Conservation (phyloP, 1,140 invertebrate species). For the Halictus rubicundus region DNA sequence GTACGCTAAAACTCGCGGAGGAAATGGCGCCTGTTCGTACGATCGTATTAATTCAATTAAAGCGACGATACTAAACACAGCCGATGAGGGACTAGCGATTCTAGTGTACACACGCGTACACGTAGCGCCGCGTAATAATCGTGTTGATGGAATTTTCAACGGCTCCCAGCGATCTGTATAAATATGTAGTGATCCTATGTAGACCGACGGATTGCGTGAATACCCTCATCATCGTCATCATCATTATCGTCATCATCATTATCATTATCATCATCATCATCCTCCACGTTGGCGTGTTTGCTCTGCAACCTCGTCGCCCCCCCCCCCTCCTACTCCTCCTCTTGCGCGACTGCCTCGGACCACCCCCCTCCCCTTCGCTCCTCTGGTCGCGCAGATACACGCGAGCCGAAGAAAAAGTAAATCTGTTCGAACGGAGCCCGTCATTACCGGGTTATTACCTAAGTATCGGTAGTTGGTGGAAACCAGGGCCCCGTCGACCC, state of each 20-base stretch:
- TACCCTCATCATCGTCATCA: conserved; percentile 71
- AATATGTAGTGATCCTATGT: conserved; percentile 28
- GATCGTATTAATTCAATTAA: conserved; percentile 31
- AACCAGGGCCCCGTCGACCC: conserved; percentile 53
- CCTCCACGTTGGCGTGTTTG: conserved; percentile 70
- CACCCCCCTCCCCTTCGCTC: too few species aligned
- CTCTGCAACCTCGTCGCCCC: conserved; percentile 50
- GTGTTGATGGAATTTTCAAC: conserved; percentile 52
- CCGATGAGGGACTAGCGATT: neutral
- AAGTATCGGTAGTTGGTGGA: conserved; percentile 68
- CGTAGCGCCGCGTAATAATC: conserved; percentile 22
- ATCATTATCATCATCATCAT: conserved; percentile 66
- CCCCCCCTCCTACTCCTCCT: neutral
- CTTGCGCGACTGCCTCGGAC: neutral
- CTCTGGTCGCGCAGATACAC: conserved; percentile 28
- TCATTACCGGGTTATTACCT: conserved; percentile 76
- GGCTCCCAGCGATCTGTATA: conserved; percentile 36
- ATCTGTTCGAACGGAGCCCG: conserved; percentile 68
- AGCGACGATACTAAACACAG: neutral
- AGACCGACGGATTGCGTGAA: conserved; percentile 58
- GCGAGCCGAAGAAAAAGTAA: conserved; percentile 68
- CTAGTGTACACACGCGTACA: neutral
- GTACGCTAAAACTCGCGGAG: too few species aligned
- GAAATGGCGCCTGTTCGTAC: too few species aligned
- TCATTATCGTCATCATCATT: conserved; percentile 63